These are phyloP conservation scores for Erynnis tages DNA, from an alignment of 2,888 invertebrate species.

Conservation along the genomic window DNA sequence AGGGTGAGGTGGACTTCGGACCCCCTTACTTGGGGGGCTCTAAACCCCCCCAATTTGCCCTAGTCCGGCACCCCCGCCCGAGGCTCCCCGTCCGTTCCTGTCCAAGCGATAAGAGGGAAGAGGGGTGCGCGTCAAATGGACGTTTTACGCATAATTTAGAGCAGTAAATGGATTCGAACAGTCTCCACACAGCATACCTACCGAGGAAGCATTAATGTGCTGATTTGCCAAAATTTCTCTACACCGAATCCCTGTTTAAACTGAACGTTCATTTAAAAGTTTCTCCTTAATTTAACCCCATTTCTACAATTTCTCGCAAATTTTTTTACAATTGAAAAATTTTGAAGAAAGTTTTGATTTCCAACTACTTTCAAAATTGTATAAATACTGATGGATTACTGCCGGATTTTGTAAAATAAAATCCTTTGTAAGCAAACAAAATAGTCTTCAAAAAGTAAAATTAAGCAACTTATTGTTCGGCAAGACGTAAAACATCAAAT, in stretches of 20 bases:
- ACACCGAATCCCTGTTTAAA: conserved; percentile 4
- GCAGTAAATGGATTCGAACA: conserved; percentile 82
- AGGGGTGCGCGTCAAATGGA: conserved; percentile 81
- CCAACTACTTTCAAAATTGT: not conserved
- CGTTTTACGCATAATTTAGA: conserved; percentile 83
- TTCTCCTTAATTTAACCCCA: not conserved
- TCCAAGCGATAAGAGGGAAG: conserved; percentile 81
- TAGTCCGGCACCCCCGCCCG: conserved; percentile 80
- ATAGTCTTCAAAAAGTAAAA: conserved; percentile 22
- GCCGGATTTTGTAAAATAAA: not conserved
- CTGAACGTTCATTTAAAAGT: not conserved
- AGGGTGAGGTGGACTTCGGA: conserved; percentile 81
- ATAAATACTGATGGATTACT: conserved; percentile 1
- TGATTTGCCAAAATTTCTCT: conserved; percentile 24
- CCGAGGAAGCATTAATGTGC: conserved; percentile 52
- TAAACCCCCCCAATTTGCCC: conserved; percentile 76
- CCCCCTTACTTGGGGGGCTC: conserved; percentile 72
- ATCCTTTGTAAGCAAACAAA: conserved; percentile 10
- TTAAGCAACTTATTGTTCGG: conserved; percentile 20
- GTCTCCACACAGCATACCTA: conserved; percentile 72
- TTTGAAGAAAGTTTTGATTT: not conserved
- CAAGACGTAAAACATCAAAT: conserved; percentile 20
- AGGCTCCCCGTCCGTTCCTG: conserved; percentile 73
- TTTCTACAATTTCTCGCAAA: too few species aligned
- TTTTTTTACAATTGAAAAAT: too few species aligned